phyloP scores from a whole-genome alignment of 23 tunicate genomes.

The Halocynthia roretzi region DNA sequence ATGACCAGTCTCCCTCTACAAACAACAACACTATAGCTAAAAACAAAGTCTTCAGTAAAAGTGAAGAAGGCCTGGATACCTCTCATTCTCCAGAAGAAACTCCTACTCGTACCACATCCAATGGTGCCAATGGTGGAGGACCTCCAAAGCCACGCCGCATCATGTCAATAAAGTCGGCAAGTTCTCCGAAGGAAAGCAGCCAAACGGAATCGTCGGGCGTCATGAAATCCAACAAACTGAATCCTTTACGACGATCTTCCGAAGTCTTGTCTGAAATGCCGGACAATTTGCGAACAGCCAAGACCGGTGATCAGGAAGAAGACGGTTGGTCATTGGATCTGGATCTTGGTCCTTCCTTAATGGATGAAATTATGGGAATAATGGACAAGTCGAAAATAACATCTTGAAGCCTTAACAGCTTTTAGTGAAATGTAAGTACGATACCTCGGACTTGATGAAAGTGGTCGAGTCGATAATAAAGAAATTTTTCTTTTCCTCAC shows the following conservation, averaged over 20 bases:
- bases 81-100: constrained; percentile 1
- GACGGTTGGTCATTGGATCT: constrained; percentile 70
- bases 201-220: background rate
- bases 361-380: constrained; percentile 89
- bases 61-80: constrained; percentile 33
- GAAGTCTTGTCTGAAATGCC: constrained; percentile 37
- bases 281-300: constrained; percentile 7
- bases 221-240: constrained; percentile 14
- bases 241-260: constrained; percentile 31
- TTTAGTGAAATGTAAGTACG: too few relatives aligned
- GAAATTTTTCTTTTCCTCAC: too few relatives aligned
- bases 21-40: constrained; percentile 32
- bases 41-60: constrained; percentile 39
- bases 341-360: constrained; percentile 70
- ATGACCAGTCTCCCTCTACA: constrained; percentile 17
- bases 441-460: too few relatives aligned
- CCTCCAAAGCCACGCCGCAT: constrained; percentile 68
- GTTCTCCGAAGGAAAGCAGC: background rate
- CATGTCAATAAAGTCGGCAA: constrained; percentile 8
- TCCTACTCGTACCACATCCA: constrained; percentile 22
- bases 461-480: too few relatives aligned
- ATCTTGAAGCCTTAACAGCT: too few relatives aligned
- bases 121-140: constrained; percentile 25
- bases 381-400: constrained; percentile 42
- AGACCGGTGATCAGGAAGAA: background rate